Percentiles rank a stretch among this genome's conserved stretches.
Conservation (phyloP, 2,113 vertebrate species). For the Gulo gulo region DNA sequence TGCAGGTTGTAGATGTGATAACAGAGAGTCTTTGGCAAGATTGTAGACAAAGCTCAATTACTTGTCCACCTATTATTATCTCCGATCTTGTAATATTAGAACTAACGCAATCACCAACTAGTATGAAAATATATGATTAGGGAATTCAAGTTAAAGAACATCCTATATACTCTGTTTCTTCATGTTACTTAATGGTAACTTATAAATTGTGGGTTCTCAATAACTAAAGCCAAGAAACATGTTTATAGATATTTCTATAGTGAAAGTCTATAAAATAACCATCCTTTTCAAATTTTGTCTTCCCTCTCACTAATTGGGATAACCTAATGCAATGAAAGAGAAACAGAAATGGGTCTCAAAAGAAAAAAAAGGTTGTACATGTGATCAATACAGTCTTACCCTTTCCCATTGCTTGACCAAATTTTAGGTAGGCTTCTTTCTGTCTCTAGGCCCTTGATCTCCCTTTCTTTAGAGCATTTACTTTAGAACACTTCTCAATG, state of each 20-base stretch:
- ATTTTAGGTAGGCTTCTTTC: neutral
- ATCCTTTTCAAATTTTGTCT: neutral
- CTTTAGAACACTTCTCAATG: neutral
- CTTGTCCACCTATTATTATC: neutral
- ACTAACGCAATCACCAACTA: neutral
- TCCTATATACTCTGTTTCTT: neutral
- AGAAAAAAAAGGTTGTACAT: neutral
- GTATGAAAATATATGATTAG: neutral
- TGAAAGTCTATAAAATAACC: neutral
- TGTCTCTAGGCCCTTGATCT: neutral
- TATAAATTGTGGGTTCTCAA: neutral
- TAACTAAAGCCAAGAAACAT: neutral
- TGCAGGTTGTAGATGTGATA: neutral
- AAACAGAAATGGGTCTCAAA: neutral
- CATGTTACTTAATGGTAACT: neutral
- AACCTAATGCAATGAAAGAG: neutral
- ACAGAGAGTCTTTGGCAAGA: neutral
- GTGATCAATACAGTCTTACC: neutral
- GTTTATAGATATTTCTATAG: neutral
- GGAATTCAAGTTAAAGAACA: neutral
- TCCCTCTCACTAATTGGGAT: neutral
- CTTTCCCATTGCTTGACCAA: neutral
- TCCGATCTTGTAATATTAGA: neutral
- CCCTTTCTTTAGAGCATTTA: neutral
- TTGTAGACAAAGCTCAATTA: neutral